These are phyloP conservation scores for Scaeva pyrastri DNA, from an alignment of 2,888 invertebrate genomes.

Conservation along the genomic window DNA sequence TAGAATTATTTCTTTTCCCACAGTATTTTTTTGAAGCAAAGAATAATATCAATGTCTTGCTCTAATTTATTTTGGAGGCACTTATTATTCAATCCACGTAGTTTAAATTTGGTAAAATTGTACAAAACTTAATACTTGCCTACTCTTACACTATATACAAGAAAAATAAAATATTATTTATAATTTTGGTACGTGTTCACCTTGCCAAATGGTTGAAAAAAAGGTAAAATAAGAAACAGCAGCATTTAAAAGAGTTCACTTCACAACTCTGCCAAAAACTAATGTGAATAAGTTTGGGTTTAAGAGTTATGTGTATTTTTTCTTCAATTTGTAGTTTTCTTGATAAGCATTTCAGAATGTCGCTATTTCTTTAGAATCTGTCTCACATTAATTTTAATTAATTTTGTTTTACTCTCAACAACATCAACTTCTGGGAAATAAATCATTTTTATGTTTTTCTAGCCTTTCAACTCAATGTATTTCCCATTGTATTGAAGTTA, in stretches of 20 bases:
- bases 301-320: neutral
- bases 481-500: too few relatives aligned
- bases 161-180: constrained; percentile 1
- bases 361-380: neutral
- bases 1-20: too few relatives aligned
- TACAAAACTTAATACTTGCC: neutral
- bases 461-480: too few relatives aligned
- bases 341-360: neutral
- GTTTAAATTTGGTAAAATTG: neutral
- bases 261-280: neutral
- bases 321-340: neutral
- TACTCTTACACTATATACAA: neutral
- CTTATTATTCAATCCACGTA: neutral
- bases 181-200: constrained; percentile 12
- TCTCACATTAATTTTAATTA: neutral
- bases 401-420: neutral
- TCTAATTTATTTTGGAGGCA: neutral
- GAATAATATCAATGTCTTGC: neutral
- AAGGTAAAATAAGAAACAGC: neutral
- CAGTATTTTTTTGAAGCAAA: neutral
- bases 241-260: neutral
- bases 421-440: neutral
- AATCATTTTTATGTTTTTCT: neutral
- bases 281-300: neutral
- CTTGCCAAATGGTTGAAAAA: neutral